Base-by-base conservation (phyloP, 2,113 vertebrate species). In the Tetraodon nigroviridis region DNA sequence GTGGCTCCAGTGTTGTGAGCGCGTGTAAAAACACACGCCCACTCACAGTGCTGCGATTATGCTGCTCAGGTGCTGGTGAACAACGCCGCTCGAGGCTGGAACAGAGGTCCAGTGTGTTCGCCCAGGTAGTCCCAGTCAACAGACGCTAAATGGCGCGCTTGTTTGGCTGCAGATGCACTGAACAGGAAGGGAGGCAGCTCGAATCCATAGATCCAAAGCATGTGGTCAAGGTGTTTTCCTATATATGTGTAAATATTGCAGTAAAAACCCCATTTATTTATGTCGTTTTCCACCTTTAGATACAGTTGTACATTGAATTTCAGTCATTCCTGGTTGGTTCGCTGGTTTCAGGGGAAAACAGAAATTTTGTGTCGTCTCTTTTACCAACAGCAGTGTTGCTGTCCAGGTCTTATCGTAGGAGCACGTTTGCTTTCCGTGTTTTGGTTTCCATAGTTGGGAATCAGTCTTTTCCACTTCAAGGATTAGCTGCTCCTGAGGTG, bases 81-180 rank as follows among this genome's bases (percentile, higher is more conserved):
- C 75, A 73, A 63, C 63, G 29, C 42, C 10, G 59, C 75, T 72
- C 55, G 46, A 58, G 41, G 20, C 24, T 40, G 37, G 45, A 81
- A 89, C 86, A 91, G 79, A 80, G 71, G 52, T 73, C 67, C 80
- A 79, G 81, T 90, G 88, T 90, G 73, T 58, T 37, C 5, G 46
- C 46, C 54, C 82, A 83, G 88, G 83, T 86, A 86, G 61, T 20
- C 44, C 37, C 14, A 15, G 20, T 70, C 55, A 83, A 78, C 78
- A 83, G 79, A 7, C 51, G 53, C 68, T 83, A 83, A 84, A 84
- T 78, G 27, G 75, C 20, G 41, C 20, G 3, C 78, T 77, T 83
- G 83, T 87, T 67, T 55, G 24, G 56, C 24, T 54, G 57, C 37
- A 22, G 53, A 70, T 60, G 72, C 66, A 20, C 32, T 52, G 51